Base-by-base conservation (phyloP, 2,113 vertebrate genomes). In the Plectropomus leopardus region DNA sequence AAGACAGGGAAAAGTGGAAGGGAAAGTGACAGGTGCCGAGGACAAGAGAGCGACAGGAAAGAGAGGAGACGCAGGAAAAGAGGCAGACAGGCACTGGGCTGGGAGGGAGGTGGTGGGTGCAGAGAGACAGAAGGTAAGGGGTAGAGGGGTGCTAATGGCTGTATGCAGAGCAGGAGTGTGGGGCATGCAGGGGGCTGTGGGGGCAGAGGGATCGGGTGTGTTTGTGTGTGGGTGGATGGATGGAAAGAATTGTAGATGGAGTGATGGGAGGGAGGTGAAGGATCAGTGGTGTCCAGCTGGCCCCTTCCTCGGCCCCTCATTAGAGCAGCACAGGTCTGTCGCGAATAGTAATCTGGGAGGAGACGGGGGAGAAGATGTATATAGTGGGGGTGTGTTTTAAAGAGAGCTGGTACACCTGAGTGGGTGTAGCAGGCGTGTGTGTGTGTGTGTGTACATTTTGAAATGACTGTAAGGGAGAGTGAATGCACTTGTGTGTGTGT, bases 271-370 rank as follows among this genome's bases (percentile, higher is more conserved):
- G 65, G 69, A 86, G 85, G 84, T 84, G 71, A 83, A 79, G 85
- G 88, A 92, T 86, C 86, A 85, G 76, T 88, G 84, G 72, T 92
- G 92, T 91, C 92, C 90, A 92, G 87, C 91, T 94, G 92, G 86
- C 88, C 91, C 79, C 72, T 80, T 86, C 76, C 80, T 80, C 57
- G 65, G 84, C 78, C 75, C 68, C 88, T 94, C 90, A 91, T 93
- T 93, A 94, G 85, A 93, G 82, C 78, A 84, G 82, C 88, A 78
- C 21, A 68, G 54, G 73, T 78, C 85, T 75, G 85, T 77, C 58
- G 61, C 71, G 71, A 90, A 91, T 92, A 71, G 86, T 90, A 90
- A 92, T 89, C 76, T 81, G 42, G 66, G 48, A 61, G 58, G 45
- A 69, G 68, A 72, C 8, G 34, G 9, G 60, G 47, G 26, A 55